A percentile compares a stretch with the other conserved stretches of the same genome.
Conservation (phyloP, 2,888 invertebrate species). For the Agonum fuliginosum region DNA sequence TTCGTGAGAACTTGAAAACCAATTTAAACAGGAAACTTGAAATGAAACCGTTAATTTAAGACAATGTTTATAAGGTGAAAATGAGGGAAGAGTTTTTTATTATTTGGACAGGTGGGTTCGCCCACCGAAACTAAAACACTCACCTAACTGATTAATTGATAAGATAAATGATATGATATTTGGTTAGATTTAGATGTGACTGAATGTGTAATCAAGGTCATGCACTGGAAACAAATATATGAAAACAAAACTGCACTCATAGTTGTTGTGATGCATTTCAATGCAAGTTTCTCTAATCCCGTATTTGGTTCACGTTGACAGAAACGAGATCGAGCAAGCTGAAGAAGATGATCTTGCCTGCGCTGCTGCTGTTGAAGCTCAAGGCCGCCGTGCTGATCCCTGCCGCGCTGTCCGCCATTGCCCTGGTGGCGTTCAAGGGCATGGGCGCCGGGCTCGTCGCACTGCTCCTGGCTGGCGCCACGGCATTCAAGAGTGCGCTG, state of each 20-base stretch:
- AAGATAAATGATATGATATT: background rate
- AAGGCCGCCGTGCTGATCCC: conserved; percentile 79
- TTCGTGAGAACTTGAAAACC: conserved; percentile 47
- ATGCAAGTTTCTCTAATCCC: conserved; percentile 53
- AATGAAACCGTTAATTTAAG: conserved; percentile 52
- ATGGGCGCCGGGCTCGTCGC: conserved; percentile 79
- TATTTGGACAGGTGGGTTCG: background rate
- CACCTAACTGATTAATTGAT: background rate
- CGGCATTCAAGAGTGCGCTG: conserved; percentile 69
- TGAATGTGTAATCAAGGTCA: conserved; percentile 59
- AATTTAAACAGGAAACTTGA: conserved; percentile 44
- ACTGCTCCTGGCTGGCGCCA: conserved; percentile 76
- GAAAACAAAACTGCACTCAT: conserved; percentile 44
- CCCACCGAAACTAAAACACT: conserved; percentile 2
- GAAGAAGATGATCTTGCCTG: conserved; percentile 78
- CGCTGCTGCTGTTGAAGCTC: conserved; percentile 78
- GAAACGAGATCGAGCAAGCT: conserved; percentile 77
- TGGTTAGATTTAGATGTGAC: background rate
- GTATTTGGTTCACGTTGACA: conserved; percentile 67
- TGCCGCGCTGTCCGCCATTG: conserved; percentile 76
- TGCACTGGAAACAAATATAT: conserved; percentile 50
- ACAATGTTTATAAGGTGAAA: conserved; percentile 41
- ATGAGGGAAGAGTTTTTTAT: conserved; percentile 28
- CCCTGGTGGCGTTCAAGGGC: conserved; percentile 80
- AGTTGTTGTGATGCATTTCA: background rate